Base-by-base conservation (phyloP, 1,140 invertebrate species). In the Euura lappo region DNA sequence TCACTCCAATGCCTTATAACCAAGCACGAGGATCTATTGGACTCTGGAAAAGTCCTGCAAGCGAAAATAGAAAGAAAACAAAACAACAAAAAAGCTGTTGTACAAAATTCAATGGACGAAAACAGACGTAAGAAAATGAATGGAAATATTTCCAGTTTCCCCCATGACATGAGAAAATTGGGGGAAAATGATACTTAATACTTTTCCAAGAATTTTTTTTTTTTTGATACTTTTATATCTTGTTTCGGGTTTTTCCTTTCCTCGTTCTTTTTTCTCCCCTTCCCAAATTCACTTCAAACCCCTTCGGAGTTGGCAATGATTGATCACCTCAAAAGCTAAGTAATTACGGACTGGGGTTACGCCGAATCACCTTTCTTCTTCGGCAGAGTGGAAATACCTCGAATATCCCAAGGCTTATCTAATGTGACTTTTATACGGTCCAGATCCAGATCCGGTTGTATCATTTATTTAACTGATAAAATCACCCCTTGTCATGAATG, bases 251-350 rank as follows among this genome's bases (percentile, higher is more conserved):
- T 60, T 60, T 60, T 60, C 51, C 8, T 60, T 60, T 60, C 51
- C 51, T 2, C 51, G 8, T 5, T 60, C 8, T 60, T 60, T 60
- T 60, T 60, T 60, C n/a, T 60, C 51, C 13, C 13, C 13, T 6
- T 8, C 2, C 13, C 4, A 60, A 60, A 60, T 60, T 60, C 51
- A 6, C 8, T 60, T 60, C 51, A 60, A 60, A 60, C 8, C 51
- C 51, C 51, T 60, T 60, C 13, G 51, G 47, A n/a, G 51, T 60
- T 60, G 51, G 51, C 51, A 60, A 60, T 60, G 51, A 60, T 60
- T 60, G 51, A 60, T 60, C 13, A 60, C 51, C 51, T 60, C 51
- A n/a, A n/a, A 28, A 3, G 51, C 51, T 60, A 60, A 60, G 51
- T 60, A 60, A 60, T 60, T 60, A 60, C 51, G 51, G 51, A 28